Evolutionary conservation across 2,113 vertebrate species (phyloP), one percentile per base, ranked within the genome.

Genomic region (Epinephelus lanceolatus): DNA sequence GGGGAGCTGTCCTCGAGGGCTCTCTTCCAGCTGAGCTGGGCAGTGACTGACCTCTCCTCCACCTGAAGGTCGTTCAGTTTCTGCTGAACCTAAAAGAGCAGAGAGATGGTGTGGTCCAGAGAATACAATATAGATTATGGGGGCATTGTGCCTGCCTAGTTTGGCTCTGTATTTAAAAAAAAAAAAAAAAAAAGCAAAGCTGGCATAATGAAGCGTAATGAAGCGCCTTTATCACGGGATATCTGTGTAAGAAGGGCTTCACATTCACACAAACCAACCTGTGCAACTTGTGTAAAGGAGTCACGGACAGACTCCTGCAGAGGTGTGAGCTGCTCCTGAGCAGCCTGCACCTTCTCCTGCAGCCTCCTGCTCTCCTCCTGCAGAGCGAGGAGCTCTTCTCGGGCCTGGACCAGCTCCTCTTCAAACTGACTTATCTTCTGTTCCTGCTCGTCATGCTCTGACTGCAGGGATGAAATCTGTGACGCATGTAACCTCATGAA

Each of bases 291-390:
- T 84, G 96, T 96, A 80, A 98, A 96, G 17, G 98, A 98, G 66
- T 97, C 95, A 15, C 95, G 95, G 67, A 99, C 96, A 76, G 97
- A 96, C 76, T 98, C 96, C 85, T 98, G 96, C 83, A 99, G 96
- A 68, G 98, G 97, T 76, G 92, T 96, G 76, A 99, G 95, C 83
- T 98, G 96, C 82, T 96, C 97, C 84, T 96, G 97, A 37, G 97
- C 97, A 3, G 95, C 94, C 89, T 96, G 96, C 78, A 99, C 96
- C 71, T 96, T 97, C 84, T 98, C 96, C 91, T 97, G 96, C 25
- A 99, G 90, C 72, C 92, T 95, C 61, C 95, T 94, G 18, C 97
- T 97, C 96, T 99, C 98, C 84, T 98, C 96, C 94, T 99, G 97
- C 71, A 99, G 93, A 85, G 93, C 94, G 53, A 94, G 96, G 69